Percentiles rank a stretch among this genome's conserved stretches.
Conservation (phyloP, 2,113 vertebrate genomes). For the Lophotis ruficrista region DNA sequence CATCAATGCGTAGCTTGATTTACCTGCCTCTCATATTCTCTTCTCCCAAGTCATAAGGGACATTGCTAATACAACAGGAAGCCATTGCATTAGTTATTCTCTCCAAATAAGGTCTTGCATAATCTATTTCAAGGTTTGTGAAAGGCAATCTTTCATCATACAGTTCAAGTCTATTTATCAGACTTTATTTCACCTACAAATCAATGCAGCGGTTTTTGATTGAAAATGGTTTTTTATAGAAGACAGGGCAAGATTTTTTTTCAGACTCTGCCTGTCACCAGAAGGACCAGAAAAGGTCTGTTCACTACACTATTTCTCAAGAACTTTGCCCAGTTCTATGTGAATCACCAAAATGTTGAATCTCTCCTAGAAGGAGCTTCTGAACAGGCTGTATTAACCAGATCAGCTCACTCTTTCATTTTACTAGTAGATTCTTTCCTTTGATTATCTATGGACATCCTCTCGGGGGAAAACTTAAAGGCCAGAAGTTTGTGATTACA, state of each 20-base stretch:
- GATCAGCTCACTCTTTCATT: not conserved
- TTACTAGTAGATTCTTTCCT: not conserved
- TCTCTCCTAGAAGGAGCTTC: not conserved
- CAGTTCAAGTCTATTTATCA: not conserved
- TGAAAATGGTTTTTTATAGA: not conserved
- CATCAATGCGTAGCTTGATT: not conserved
- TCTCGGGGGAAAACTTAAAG: not conserved
- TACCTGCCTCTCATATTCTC: not conserved
- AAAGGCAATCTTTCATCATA: not conserved
- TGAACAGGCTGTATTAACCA: not conserved
- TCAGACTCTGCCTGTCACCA: not conserved
- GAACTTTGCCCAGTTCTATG: not conserved
- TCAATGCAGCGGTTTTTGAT: not conserved
- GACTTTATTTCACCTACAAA: not conserved
- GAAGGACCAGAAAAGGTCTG: not conserved
- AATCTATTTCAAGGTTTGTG: not conserved
- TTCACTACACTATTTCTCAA: not conserved
- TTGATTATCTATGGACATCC: not conserved
- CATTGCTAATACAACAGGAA: not conserved
- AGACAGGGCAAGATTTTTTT: not conserved
- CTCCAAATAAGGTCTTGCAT: not conserved
- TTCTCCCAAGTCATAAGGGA: not conserved
- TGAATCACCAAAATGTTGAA: not conserved
- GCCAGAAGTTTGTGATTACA: not conserved
- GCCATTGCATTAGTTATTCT: not conserved